Percentiles rank a stretch among this genome's conserved stretches.
Conservation (phyloP, 2,113 vertebrate genomes). For the Cariama cristata region DNA sequence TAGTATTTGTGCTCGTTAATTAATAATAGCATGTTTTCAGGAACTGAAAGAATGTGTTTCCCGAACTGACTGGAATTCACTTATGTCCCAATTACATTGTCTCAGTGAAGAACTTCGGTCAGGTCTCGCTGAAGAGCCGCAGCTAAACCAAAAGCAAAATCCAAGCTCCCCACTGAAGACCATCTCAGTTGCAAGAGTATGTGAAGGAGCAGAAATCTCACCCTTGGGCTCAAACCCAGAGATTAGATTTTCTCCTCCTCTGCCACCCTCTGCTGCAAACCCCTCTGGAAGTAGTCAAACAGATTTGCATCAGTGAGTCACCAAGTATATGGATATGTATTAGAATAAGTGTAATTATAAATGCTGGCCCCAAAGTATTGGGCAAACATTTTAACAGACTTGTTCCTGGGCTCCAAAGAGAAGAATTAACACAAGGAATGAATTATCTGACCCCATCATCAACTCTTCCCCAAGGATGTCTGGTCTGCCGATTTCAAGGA, state of each 20-base stretch:
- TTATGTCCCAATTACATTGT: constrained; percentile 84
- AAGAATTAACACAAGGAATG: constrained; percentile 18
- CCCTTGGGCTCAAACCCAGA: neutral
- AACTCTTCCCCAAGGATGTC: constrained; percentile 7
- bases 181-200: neutral
- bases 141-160: constrained; percentile 34
- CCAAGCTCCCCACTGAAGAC: neutral
- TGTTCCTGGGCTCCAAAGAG: constrained; percentile 31
- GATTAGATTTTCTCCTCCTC: neutral
- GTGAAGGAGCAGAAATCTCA: neutral
- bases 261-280: constrained; percentile 1
- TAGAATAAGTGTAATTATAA: constrained; percentile 36
- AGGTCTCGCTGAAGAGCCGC: neutral
- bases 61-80: constrained; percentile 81
- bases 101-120: constrained; percentile 52
- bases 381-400: constrained; percentile 50
- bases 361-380: neutral
- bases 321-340: neutral
- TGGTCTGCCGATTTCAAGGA: neutral
- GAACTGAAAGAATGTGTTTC: constrained; percentile 81
- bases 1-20: constrained; percentile 90
- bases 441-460: constrained; percentile 18
- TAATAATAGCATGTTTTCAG: constrained; percentile 93
- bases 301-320: constrained; percentile 45
- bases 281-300: constrained; percentile 4